phyloP scores from a whole-genome alignment of 2,113 vertebrate species.

The Pseudopipra pipra region DNA sequence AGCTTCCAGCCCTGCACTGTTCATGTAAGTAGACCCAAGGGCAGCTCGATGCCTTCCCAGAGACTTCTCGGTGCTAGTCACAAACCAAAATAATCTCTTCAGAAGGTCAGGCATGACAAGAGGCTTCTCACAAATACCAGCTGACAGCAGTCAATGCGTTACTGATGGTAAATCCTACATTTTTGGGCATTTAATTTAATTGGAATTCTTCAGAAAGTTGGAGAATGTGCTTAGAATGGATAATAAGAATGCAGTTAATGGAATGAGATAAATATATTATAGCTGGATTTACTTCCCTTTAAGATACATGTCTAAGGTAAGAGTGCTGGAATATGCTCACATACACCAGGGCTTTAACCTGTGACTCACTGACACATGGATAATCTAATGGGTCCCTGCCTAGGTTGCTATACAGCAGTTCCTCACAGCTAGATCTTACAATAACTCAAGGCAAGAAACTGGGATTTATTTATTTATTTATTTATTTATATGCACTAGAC shows the following conservation, averaged over 20 bases:
- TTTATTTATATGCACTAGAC: background rate
- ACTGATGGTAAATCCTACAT: background rate
- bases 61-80: background rate
- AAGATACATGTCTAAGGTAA: background rate
- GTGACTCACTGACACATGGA: accelerated
- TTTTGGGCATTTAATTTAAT: background rate
- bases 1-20: background rate
- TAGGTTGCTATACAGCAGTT: background rate
- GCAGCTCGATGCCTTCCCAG: background rate
- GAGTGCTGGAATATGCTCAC: background rate
- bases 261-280: background rate
- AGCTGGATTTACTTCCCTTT: background rate
- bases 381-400: background rate
- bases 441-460: background rate
- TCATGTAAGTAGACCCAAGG: background rate
- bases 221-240: background rate
- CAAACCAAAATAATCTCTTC: background rate
- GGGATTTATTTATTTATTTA: accelerated
- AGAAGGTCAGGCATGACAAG: background rate
- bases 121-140: background rate
- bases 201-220: background rate
- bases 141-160: background rate
- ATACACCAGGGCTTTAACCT: background rate
- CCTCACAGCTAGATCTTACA: background rate
- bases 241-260: background rate